These are phyloP conservation scores for Agrotis clavis DNA, from an alignment of 2,888 invertebrate genomes.

Conservation along the genomic window DNA sequence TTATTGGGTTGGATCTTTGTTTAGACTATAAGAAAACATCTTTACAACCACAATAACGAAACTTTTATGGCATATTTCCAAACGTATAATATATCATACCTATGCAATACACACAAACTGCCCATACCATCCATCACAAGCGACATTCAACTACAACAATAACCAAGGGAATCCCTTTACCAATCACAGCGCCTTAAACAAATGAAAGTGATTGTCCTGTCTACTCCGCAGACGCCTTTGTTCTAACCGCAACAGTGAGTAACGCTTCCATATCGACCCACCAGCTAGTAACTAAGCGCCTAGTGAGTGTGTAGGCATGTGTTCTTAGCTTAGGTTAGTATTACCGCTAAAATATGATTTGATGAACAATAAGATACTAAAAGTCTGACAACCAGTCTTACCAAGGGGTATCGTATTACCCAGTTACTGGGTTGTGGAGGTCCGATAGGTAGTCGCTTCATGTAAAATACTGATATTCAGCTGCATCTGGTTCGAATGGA, in stretches of 20 bases:
- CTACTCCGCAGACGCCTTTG: constrained; percentile 60
- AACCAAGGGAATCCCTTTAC: constrained; percentile 32
- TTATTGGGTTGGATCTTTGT: too few relatives aligned
- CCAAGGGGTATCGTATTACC: too few relatives aligned
- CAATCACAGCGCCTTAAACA: constrained; percentile 37
- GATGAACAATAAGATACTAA: too few relatives aligned
- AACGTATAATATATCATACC: not conserved
- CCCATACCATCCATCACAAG: constrained; percentile 11
- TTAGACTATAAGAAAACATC: not conserved
- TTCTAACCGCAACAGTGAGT: constrained; percentile 59
- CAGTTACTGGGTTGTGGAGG: too few relatives aligned
- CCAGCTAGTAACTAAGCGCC: constrained; percentile 46
- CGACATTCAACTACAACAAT: constrained; percentile 25
- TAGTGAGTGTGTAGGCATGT: constrained; percentile 44
- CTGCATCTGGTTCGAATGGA: too few relatives aligned
- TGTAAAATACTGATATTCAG: too few relatives aligned
- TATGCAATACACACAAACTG: not conserved
- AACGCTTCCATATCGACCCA: constrained; percentile 60
- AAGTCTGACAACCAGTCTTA: too few relatives aligned
- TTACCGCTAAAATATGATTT: too few relatives aligned
- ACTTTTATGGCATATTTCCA: constrained; percentile 1
- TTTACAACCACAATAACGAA: not conserved
- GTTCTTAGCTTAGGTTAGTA: constrained; percentile 18
- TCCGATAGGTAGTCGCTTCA: too few relatives aligned
- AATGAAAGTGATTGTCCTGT: constrained; percentile 58